Evolutionary conservation across 2,113 vertebrate species (phyloP).

Genomic region (Terrapene triunguis): DNA sequence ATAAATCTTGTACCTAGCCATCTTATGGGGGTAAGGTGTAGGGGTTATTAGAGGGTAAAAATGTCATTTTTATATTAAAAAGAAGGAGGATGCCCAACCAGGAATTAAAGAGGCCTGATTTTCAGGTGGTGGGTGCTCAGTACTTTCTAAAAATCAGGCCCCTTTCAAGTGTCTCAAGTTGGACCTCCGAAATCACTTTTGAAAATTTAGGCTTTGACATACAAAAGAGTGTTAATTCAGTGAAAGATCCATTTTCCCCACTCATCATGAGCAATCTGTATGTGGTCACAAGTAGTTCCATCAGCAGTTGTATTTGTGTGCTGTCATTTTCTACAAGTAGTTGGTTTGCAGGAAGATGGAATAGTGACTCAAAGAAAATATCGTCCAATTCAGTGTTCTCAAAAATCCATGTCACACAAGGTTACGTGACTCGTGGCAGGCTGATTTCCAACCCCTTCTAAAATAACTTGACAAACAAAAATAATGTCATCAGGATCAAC

Average conservation of each 20-base stretch:
- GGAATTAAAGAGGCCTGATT: neutral
- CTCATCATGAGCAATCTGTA: neutral
- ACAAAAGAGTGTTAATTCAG: neutral
- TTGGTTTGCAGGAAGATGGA: neutral
- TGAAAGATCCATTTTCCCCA: neutral
- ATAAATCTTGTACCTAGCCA: fast-evolving
- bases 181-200: neutral
- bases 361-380: neutral
- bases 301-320: neutral
- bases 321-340: neutral
- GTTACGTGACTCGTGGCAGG: neutral
- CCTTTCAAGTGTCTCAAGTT: neutral
- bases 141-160: neutral
- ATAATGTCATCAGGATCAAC: neutral
- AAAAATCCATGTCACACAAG: neutral
- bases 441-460: neutral
- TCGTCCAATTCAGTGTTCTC: neutral
- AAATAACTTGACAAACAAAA: neutral
- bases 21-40: neutral
- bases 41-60: neutral
- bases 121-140: neutral
- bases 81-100: neutral
- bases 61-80: neutral
- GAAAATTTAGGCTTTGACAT: neutral
- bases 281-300: neutral